Percentiles rank a stretch among this genome's conserved stretches.
phyloP scores from a whole-genome alignment of 2,797 vertebrate species.

The Glossophaga mutica region DNA sequence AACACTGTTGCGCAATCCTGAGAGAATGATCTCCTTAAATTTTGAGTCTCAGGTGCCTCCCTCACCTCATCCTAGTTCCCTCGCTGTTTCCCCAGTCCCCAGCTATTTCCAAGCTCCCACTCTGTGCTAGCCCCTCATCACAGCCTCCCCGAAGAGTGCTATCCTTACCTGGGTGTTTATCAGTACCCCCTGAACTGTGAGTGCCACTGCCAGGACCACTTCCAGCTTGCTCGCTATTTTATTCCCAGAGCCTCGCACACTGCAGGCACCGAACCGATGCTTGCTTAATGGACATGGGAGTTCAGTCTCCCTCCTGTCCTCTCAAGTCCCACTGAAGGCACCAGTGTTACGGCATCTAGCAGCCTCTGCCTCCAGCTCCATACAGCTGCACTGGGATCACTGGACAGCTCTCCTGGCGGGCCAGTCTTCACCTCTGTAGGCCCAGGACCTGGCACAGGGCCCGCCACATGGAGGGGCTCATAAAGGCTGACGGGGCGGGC shows the following conservation, averaged over 20 bases:
- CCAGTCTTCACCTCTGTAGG: neutral
- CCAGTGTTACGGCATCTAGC: neutral
- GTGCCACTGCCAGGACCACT: neutral
- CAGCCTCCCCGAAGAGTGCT: neutral
- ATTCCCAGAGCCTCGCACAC: neutral
- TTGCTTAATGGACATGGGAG: neutral
- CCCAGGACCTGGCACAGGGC: neutral
- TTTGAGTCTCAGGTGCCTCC: neutral
- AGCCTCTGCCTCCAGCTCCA: neutral
- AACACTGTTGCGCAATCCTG: neutral
- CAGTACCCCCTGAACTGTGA: neutral
- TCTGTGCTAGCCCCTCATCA: neutral
- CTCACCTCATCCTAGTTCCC: neutral
- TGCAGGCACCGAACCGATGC: neutral
- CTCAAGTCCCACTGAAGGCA: neutral
- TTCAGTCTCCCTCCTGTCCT: neutral
- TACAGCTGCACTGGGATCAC: neutral
- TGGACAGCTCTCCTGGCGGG: too few relatives aligned
- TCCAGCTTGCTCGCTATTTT: neutral
- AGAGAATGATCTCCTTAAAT: neutral
- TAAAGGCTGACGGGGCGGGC: fast-evolving
- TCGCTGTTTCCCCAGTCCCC: neutral
- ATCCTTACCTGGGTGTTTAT: neutral
- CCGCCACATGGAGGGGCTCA: neutral
- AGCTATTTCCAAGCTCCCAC: neutral